A percentile compares a stretch with the other conserved stretches of the same genome.
Evolutionary conservation across 2,113 vertebrate genomes (phyloP).

Genomic region (Rhipidura dahli): DNA sequence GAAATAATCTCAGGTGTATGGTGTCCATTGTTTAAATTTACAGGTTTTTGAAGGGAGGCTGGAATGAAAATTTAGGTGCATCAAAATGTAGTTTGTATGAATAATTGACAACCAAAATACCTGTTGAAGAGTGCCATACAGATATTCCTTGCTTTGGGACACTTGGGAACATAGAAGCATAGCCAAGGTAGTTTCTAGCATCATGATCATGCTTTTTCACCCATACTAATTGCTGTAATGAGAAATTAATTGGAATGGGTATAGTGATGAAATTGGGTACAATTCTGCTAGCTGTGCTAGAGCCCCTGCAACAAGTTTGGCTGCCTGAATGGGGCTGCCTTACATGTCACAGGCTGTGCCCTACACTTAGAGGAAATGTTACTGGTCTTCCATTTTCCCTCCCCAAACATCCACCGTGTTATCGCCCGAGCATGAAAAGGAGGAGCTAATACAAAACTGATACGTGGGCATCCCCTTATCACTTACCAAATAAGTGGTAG

Average conservation of each 20-base stretch:
- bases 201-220: background rate
- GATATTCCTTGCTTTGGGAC: background rate
- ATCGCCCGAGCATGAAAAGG: background rate
- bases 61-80: background rate
- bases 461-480: accelerated
- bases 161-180: background rate
- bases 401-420: background rate
- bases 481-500: background rate
- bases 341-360: background rate
- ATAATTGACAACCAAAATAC: background rate
- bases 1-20: background rate
- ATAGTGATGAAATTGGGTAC: background rate
- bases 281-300: background rate
- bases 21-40: background rate
- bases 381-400: background rate
- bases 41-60: background rate
- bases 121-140: background rate
- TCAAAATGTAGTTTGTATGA: background rate
- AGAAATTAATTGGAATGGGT: background rate
- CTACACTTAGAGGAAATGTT: background rate
- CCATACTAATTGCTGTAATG: background rate
- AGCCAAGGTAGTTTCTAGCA: background rate
- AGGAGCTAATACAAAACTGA: background rate
- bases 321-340: background rate
- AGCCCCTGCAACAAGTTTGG: background rate